Evolutionary conservation across 2,888 invertebrate species (phyloP).

Genomic region (Lithophane socia): DNA sequence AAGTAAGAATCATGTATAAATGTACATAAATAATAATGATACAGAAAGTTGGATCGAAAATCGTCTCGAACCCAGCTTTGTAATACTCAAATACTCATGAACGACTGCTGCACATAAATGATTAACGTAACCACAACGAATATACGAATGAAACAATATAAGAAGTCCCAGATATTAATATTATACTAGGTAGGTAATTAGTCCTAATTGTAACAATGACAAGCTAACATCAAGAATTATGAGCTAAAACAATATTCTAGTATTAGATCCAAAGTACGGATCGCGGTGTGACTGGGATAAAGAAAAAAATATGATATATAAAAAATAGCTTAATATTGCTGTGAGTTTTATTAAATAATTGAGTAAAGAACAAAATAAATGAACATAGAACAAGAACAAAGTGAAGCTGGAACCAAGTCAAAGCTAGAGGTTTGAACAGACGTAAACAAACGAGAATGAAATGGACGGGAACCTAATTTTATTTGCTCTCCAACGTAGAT

Average conservation of each 20-base stretch:
- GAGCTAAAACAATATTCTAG: neutral
- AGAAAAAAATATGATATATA: neutral
- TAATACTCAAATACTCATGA: neutral
- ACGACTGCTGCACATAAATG: neutral
- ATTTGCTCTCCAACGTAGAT: conserved; percentile 28
- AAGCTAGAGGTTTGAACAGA: conserved; percentile 30
- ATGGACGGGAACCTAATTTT: conserved; percentile 39
- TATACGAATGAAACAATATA: neutral
- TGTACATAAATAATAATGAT: too few relatives aligned
- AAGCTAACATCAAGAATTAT: neutral
- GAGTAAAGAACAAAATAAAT: neutral
- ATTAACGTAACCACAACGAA: neutral
- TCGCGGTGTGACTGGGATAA: neutral
- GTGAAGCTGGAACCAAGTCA: conserved; percentile 18
- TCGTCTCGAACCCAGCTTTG: neutral
- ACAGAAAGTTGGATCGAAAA: too few relatives aligned
- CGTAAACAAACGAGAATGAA: conserved; percentile 42
- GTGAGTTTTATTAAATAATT: neutral
- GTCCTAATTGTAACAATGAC: neutral
- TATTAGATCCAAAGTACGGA: neutral
- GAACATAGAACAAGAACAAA: conserved; percentile 16
- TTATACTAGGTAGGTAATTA: neutral
- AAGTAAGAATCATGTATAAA: too few relatives aligned
- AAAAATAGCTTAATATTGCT: neutral
- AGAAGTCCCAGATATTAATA: neutral